Conservation (phyloP, 2,797 vertebrate genomes). For the Rhyacichthys aspro region DNA sequence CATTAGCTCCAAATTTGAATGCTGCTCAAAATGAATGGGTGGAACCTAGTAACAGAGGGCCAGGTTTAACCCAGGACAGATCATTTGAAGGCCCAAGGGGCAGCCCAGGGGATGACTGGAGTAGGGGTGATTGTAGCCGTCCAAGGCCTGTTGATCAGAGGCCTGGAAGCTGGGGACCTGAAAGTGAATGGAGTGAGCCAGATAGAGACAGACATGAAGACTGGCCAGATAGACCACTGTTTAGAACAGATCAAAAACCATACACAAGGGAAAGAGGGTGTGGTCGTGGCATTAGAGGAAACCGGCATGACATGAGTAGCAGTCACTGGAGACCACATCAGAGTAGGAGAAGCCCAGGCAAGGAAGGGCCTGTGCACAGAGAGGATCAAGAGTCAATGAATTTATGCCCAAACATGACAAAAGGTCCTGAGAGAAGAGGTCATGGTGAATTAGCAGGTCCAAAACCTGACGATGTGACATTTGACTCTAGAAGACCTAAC, state of each 20-base stretch:
- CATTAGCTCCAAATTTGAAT: conserved; percentile 30
- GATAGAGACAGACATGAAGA: conserved; percentile 8
- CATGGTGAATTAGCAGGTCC: conserved; percentile 19
- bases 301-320: conserved; percentile 27
- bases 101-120: conserved; percentile 39
- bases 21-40: conserved; percentile 38
- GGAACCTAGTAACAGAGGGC: conserved; percentile 23
- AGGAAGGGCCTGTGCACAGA: conserved; percentile 23
- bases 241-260: conserved; percentile 35
- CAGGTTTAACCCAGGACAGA: conserved; percentile 14
- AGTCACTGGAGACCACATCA: conserved; percentile 40
- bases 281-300: conserved; percentile 27
- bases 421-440: no score
- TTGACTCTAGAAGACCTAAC: neutral
- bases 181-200: conserved; percentile 43
- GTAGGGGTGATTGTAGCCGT: conserved; percentile 24
- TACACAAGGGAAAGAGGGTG: conserved; percentile 26
- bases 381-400: conserved; percentile 17
- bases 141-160: conserved; percentile 19
- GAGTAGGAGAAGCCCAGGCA: conserved; percentile 32
- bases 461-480: conserved; percentile 7
- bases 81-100: conserved; percentile 23
- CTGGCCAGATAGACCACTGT: conserved; percentile 27
- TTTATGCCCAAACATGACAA: conserved; percentile 36
- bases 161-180: conserved; percentile 24